A percentile compares a stretch with the other conserved stretches of the same genome.
Conservation (phyloP, 2,797 vertebrate genomes). For the Perdix hodgsoniae region DNA sequence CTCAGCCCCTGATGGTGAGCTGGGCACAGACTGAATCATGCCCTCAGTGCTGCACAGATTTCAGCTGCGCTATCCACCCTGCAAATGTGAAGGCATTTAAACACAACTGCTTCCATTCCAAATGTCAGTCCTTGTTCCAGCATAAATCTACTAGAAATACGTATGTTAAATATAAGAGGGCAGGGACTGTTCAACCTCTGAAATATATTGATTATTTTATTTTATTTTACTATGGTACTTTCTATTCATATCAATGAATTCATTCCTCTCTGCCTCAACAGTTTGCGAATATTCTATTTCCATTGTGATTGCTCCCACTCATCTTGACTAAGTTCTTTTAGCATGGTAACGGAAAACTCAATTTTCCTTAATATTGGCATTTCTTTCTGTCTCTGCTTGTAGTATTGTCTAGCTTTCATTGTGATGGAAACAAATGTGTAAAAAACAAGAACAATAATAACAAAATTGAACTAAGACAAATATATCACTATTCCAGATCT, state of each 20-base stretch:
- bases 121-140: neutral
- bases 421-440: neutral
- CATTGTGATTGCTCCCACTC: neutral
- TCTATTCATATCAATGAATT: neutral
- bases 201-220: neutral
- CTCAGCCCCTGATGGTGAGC: neutral
- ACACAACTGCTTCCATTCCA: neutral
- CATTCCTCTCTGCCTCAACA: neutral
- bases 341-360: neutral
- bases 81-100: neutral
- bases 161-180: neutral
- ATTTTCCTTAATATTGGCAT: neutral
- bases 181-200: neutral
- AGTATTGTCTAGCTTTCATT: neutral
- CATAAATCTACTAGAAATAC: neutral
- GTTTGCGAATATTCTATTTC: neutral
- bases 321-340: neutral
- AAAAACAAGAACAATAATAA: neutral
- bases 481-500: neutral
- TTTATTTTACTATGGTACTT: neutral
- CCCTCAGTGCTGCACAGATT: neutral
- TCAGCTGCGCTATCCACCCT: neutral
- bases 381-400: neutral
- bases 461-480: neutral
- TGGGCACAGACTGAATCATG: neutral